Base-by-base conservation (phyloP, 2,113 vertebrate species). In the Scomber colias region DNA sequence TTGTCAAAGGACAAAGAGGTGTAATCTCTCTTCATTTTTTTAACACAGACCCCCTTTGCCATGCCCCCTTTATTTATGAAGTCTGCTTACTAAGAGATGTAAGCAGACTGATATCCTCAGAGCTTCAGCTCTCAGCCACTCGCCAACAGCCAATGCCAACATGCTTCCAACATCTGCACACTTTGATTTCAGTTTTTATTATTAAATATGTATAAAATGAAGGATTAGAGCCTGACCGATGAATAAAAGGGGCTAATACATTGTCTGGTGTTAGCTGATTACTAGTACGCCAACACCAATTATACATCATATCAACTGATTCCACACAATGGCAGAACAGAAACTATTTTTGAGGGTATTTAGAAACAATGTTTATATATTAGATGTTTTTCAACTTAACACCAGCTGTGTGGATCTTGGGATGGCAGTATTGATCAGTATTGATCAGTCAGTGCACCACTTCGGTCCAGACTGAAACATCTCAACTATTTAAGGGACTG, bases 131-230 rank as follows among this genome's bases (percentile, higher is more conserved):
- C 93, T 93, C 95, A 97, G 97, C 96, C 95, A 95, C 95, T 96
- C 95, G 96, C 95, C 95, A 95, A 95, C 96, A 97, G 97, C 96
- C 96, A 96, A 90, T 94, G 96, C 95, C 94, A 96, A 95, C 97
- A 97, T 96, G 96, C 96, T 93, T 93, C 92, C 95, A 87, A 92
- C 89, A 91, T 90, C 66, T 77, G 90, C 48, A 90, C 51, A 90
- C 81, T 93, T 87, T 51, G 50, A 89, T 86, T 94, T 83, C 44
- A 35, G 77, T 90, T 82, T 75, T 21, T 65, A 87, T 3, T n/a
- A 77, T 90, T 89, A 89, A 31, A 69, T 84, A 76, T 66, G 86
- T 79, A 76, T 3, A 30, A 2, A 72, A 9, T 50, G 15, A 27
- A 56, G 75, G 24, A 40, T 53, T n/a, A 13, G n/a, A 80, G 75